A percentile compares a stretch with the other conserved stretches of the same genome.
Conservation (phyloP, 2,888 invertebrate species). For the Ommatoiulus sabulosus region DNA sequence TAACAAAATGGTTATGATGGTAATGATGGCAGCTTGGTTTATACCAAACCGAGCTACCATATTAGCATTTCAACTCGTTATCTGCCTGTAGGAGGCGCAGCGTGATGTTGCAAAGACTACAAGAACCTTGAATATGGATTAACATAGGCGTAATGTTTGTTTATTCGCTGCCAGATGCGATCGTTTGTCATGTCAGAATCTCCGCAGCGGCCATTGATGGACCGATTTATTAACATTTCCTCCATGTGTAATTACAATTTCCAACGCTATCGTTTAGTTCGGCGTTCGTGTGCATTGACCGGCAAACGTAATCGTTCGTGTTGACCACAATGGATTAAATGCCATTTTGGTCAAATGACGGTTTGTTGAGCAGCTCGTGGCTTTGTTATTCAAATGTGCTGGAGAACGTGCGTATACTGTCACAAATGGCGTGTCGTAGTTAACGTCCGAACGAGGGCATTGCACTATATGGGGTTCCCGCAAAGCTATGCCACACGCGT, state of each 20-base stretch:
- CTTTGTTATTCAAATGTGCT: slow-evolving; percentile 3
- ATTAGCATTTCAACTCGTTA: too few species aligned
- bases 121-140: too few species aligned
- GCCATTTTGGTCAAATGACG: neutral
- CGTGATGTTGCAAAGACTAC: neutral
- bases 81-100: too few species aligned
- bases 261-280: neutral
- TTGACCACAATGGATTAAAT: neutral
- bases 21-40: too few species aligned
- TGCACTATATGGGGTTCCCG: too few species aligned
- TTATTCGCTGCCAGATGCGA: neutral
- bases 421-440: neutral
- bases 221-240: neutral
- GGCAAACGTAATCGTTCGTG: neutral
- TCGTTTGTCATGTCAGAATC: neutral
- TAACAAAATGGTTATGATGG: too few species aligned
- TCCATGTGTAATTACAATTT: neutral
- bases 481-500: neutral
- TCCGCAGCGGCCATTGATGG: neutral
- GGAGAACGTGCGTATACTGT: neutral
- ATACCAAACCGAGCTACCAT: too few species aligned
- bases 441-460: neutral
- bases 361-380: neutral
- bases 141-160: neutral
- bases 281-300: neutral